Evolutionary conservation across 2,113 vertebrate species (phyloP).

Genomic region (Ictidomys tridecemlineatus): DNA sequence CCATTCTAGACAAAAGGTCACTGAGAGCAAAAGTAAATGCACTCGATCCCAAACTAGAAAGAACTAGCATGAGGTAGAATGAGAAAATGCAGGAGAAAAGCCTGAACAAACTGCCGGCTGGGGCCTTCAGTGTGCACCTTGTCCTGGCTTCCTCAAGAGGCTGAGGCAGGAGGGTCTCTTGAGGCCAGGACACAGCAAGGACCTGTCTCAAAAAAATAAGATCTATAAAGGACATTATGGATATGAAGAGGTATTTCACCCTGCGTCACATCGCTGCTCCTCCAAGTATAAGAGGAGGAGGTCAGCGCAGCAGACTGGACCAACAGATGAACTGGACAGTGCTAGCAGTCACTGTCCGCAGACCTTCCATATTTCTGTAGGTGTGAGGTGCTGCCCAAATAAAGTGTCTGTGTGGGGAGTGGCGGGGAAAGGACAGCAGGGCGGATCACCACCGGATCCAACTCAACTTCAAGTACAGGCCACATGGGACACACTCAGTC

Average conservation of each 20-base stretch:
- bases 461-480: too few species aligned
- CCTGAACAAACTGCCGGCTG: neutral
- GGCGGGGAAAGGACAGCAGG: rapidly evolving
- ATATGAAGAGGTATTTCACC: rapidly evolving
- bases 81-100: neutral
- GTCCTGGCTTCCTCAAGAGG: neutral
- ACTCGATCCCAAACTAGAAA: neutral
- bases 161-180: neutral
- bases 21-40: neutral
- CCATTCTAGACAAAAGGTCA: neutral
- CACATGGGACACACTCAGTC: too few species aligned
- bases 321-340: neutral
- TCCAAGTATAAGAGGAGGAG: neutral
- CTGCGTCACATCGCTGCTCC: neutral
- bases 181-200: neutral
- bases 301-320: neutral
- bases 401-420: neutral
- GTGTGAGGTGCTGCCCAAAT: neutral
- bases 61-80: neutral
- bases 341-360: too few species aligned
- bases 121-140: too few species aligned
- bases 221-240: neutral
- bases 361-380: neutral
- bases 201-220: neutral
- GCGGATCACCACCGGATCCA: neutral